Conservation (phyloP, 2,113 vertebrate genomes). For the Mastomys coucha region DNA sequence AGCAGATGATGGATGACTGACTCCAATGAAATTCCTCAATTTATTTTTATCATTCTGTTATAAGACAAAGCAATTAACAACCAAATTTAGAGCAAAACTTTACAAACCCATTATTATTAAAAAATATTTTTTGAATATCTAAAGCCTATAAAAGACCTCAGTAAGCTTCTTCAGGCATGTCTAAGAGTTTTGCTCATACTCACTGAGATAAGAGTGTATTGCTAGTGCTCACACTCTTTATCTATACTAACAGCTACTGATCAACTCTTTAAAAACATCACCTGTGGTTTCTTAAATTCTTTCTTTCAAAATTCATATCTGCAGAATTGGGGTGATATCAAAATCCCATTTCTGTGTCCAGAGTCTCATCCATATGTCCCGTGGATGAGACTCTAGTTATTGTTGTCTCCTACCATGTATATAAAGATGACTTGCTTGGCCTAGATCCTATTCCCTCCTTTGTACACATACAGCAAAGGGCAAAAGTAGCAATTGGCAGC, state of each 20-base stretch:
- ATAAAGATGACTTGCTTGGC: neutral
- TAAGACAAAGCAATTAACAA: slow-evolving; percentile 18
- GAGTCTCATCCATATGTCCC: too few relatives aligned
- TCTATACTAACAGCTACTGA: neutral
- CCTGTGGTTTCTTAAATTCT: neutral
- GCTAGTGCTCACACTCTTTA: neutral
- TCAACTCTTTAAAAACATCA: neutral
- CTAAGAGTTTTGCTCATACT: neutral
- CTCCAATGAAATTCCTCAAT: slow-evolving; percentile 18
- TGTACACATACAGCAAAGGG: neutral
- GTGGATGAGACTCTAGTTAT: neutral
- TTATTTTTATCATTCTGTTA: slow-evolving; percentile 56
- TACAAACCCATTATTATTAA: neutral
- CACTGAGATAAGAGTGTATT: neutral
- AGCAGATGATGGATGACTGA: slow-evolving; percentile 37
- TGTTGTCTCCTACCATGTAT: neutral
- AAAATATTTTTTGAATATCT: neutral
- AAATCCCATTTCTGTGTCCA: neutral
- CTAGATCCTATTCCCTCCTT: fast-evolving
- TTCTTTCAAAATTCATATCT: neutral
- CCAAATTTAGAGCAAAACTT: neutral
- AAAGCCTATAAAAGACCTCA: neutral
- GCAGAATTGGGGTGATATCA: neutral
- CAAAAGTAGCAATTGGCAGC: neutral
- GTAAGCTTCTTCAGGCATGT: neutral